These are phyloP conservation scores for Pantala flavescens DNA, from an alignment of 1,140 invertebrate species.

Conservation along the genomic window DNA sequence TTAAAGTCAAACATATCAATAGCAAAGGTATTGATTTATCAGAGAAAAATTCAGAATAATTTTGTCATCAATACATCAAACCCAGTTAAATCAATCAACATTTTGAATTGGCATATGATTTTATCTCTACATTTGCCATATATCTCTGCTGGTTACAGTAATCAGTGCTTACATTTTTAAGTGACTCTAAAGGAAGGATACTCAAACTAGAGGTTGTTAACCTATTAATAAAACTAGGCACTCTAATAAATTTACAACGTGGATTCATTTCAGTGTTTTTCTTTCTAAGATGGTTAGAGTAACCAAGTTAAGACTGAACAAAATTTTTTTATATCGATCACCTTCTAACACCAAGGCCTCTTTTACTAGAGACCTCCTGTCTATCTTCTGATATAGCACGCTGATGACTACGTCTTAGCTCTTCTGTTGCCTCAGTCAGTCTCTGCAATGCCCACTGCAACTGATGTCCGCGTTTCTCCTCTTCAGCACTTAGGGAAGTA, in stretches of 20 bases:
- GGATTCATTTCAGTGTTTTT: too few species aligned
- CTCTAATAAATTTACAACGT: too few species aligned
- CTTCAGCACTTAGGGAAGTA: constrained; percentile 21
- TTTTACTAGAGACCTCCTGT: constrained; percentile 35
- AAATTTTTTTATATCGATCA: too few species aligned
- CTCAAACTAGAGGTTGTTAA: too few species aligned
- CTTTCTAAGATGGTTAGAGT: too few species aligned
- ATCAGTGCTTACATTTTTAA: neutral
- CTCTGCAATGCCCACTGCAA: constrained; percentile 33
- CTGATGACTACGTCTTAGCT: constrained; percentile 37
- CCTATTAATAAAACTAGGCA: too few species aligned
- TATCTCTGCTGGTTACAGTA: neutral
- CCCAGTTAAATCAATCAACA: neutral
- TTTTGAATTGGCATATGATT: neutral
- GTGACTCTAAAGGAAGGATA: neutral
- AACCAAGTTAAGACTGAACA: too few species aligned
- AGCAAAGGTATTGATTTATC: too few species aligned
- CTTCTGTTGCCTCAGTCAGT: constrained; percentile 41
- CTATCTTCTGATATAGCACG: constrained; percentile 35
- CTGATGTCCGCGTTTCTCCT: constrained; percentile 28
- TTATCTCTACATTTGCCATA: neutral
- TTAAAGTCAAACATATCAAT: too few species aligned
- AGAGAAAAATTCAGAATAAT: neutral
- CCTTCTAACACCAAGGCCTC: constrained; percentile 23
- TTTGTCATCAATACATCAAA: neutral